Base-by-base conservation (phyloP, 2,888 invertebrate genomes). In the Morinoia aosen region DNA sequence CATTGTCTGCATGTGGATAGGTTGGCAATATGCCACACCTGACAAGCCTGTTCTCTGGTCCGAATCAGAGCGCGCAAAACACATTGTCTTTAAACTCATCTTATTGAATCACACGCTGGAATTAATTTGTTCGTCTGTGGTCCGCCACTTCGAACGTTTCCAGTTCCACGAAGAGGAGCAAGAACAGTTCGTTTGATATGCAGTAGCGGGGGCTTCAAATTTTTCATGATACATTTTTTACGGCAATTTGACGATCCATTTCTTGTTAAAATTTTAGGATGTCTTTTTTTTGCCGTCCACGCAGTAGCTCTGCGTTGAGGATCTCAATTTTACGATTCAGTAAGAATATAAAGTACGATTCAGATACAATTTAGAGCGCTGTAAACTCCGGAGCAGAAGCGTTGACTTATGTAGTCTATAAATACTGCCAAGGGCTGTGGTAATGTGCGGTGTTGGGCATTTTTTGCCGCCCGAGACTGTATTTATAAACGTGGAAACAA, bases 271-370 rank as follows among this genome's bases (percentile, higher is more conserved):
- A 76, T 76, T 76, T 64, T 25, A 64, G 25, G 5, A 5, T 19
- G 19, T 19, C 19, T 64, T 64, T 76, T 48, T 48, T 76, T 19
- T 8, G 76, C 76, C 1, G 25, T 76, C 76, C 76, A n/a, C n/a
- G n/a, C n/a, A 7, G 76, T 76, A 76, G 76, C 76, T 48, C 48
- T 48, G 48, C 76, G 3, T 76, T 76, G 76, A 76, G 76, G 76
- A 76, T 76, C 76, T 76, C 76, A 76, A 76, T 76, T 76, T 76
- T 76, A 76, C 25, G 76, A 76, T 76, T 76, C 76, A 76, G 76
- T 76, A 16, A 76, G 25, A 76, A 76, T 76, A 25, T 76, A 76
- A 76, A 76, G 76, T 76, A 76, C 33, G 76, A 76, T 76, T 33
- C 76, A 76, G 76, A 25, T 76, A 76, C 76, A 33, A 76, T 76